These are phyloP conservation scores for Agrilus mali DNA, from an alignment of 2,888 invertebrate species.

Conservation along the genomic window DNA sequence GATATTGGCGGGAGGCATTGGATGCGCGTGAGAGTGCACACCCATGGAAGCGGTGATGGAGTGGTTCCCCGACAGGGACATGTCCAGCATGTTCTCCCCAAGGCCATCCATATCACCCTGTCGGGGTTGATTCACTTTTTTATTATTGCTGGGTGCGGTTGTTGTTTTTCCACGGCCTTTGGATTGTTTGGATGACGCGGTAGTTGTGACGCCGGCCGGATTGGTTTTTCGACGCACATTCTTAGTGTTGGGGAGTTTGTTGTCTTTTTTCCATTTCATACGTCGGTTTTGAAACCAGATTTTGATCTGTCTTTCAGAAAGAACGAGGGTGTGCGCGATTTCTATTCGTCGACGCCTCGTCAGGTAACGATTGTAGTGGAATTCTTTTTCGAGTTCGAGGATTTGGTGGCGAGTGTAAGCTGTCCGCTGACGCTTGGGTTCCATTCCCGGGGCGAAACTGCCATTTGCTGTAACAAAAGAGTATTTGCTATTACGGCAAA, in stretches of 20 bases:
- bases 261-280: conserved; percentile 82
- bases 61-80: conserved; percentile 31
- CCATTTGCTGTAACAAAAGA: conserved; percentile 65
- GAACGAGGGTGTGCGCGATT: conserved; percentile 89
- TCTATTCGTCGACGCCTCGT: conserved; percentile 91
- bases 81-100: conserved; percentile 37
- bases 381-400: conserved; percentile 93
- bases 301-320: conserved; percentile 84
- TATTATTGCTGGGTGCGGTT: conserved; percentile 37
- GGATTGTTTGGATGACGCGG: conserved; percentile 22
- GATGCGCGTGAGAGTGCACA: conserved; percentile 39
- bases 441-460: conserved; percentile 81
- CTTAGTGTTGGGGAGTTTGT: conserved; percentile 78
- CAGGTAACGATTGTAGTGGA: conserved; percentile 94
- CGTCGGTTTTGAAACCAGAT: conserved; percentile 80
- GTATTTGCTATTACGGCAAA: conserved; percentile 6
- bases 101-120: conserved; percentile 43
- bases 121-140: conserved; percentile 40
- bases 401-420: conserved; percentile 98
- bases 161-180: conserved; percentile 33
- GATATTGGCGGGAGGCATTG: conserved; percentile 32
- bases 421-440: conserved; percentile 90
- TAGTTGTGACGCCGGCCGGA: conserved; percentile 55
- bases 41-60: conserved; percentile 40
- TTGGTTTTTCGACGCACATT: conserved; percentile 64